These are phyloP conservation scores for Epinephelus lanceolatus DNA, from an alignment of 2,113 vertebrate genomes.

Conservation along the genomic window DNA sequence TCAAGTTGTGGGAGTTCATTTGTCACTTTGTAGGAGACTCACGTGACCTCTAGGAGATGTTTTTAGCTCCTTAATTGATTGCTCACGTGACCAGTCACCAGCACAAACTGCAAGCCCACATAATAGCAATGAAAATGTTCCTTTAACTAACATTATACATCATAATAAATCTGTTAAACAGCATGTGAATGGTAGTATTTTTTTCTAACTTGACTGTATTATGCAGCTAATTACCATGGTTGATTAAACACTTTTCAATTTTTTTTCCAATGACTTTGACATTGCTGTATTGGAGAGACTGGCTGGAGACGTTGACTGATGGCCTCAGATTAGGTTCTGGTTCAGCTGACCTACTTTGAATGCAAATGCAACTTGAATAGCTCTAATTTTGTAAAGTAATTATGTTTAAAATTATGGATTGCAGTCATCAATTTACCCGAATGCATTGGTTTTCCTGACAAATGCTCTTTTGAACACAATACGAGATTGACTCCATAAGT, in stretches of 20 bases:
- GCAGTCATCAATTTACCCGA: background rate
- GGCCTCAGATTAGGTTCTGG: background rate
- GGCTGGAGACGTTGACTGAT: background rate
- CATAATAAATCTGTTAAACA: background rate
- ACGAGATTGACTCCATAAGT: background rate
- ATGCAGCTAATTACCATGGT: background rate
- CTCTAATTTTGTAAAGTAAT: background rate
- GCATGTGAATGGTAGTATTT: background rate
- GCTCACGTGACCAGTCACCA: background rate
- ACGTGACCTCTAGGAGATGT: background rate
- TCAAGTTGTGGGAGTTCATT: background rate
- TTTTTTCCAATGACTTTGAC: background rate
- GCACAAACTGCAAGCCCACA: background rate
- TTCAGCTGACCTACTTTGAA: background rate
- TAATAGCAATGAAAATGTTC: background rate
- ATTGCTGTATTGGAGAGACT: background rate
- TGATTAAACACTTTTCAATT: background rate
- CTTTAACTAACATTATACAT: background rate
- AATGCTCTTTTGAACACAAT: background rate
- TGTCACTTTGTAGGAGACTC: conserved; percentile 7
- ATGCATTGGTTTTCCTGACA: background rate
- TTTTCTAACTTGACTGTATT: background rate
- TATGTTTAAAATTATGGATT: background rate
- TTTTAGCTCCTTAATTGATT: background rate
- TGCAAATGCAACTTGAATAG: background rate